Evolutionary conservation across 2,888 invertebrate species (phyloP).

Genomic region (Ommatoiulus sabulosus): DNA sequence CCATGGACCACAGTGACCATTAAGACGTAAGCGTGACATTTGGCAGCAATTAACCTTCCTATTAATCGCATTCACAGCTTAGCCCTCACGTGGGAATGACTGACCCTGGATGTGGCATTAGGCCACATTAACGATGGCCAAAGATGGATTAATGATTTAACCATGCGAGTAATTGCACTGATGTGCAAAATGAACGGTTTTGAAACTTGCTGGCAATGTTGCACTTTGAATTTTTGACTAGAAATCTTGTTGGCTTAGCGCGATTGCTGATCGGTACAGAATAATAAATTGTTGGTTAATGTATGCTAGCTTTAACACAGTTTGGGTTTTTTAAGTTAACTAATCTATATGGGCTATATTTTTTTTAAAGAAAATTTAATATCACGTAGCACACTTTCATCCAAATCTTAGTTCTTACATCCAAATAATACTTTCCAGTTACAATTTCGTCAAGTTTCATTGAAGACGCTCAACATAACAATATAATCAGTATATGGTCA

Average conservation of each 20-base stretch:
- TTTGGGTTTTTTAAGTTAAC: no score
- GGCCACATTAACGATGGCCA: not conserved
- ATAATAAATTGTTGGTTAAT: not conserved
- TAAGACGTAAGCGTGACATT: constrained; percentile 32
- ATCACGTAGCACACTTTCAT: no score
- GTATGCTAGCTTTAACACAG: not conserved
- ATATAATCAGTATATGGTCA: no score
- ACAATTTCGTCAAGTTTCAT: no score
- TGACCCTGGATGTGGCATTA: not conserved
- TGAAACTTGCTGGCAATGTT: not conserved
- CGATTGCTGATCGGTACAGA: not conserved
- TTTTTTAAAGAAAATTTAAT: no score
- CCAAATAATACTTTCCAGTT: no score
- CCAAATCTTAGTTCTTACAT: no score
- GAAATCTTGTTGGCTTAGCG: not conserved
- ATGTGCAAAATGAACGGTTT: not conserved
- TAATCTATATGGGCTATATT: no score
- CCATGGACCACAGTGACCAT: constrained; percentile 23
- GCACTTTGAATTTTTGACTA: not conserved
- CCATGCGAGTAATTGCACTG: not conserved
- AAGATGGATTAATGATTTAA: constrained; percentile 38
- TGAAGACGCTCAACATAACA: no score
- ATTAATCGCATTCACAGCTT: not conserved
- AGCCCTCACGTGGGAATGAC: not conserved
- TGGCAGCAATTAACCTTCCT: constrained; percentile 45